These are phyloP conservation scores for Notamacropus eugenii DNA, from an alignment of 2,797 vertebrate species.

Conservation along the genomic window DNA sequence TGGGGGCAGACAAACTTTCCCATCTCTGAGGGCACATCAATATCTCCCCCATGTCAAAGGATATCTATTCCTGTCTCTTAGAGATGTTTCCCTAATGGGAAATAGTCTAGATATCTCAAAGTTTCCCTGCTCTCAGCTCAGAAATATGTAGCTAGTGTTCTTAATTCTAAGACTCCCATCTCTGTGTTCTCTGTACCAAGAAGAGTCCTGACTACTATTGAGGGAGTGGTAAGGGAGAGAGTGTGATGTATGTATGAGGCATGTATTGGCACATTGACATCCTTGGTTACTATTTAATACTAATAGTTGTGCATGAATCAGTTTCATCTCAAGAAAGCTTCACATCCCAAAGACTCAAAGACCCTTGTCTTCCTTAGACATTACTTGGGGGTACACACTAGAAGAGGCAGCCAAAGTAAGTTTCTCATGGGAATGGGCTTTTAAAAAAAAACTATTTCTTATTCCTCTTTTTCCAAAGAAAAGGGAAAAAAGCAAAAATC, in stretches of 20 bases:
- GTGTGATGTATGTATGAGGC: neutral
- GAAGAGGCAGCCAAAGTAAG: slow-evolving; percentile 40
- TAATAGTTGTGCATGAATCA: neutral
- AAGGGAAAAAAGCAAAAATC: neutral
- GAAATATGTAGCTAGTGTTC: neutral
- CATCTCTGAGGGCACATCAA: slow-evolving; percentile 23
- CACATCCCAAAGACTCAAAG: neutral
- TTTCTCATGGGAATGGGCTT: neutral
- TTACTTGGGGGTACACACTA: neutral
- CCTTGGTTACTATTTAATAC: neutral
- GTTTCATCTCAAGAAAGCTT: slow-evolving; percentile 26
- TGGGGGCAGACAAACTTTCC: slow-evolving; percentile 11
- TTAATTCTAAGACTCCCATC: neutral
- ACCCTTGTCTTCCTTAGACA: slow-evolving; percentile 1
- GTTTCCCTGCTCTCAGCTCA: neutral
- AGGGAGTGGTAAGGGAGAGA: neutral
- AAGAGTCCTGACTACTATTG: neutral
- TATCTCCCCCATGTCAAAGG: neutral
- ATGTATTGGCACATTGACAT: neutral
- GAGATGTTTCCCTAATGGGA: neutral
- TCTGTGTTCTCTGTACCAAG: neutral
- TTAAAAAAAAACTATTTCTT: neutral
- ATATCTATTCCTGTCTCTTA: slow-evolving; percentile 5
- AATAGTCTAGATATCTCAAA: neutral
- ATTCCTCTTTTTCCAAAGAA: neutral